These are phyloP conservation scores for Strigops habroptila DNA, from an alignment of 2,113 vertebrate species.

Conservation along the genomic window DNA sequence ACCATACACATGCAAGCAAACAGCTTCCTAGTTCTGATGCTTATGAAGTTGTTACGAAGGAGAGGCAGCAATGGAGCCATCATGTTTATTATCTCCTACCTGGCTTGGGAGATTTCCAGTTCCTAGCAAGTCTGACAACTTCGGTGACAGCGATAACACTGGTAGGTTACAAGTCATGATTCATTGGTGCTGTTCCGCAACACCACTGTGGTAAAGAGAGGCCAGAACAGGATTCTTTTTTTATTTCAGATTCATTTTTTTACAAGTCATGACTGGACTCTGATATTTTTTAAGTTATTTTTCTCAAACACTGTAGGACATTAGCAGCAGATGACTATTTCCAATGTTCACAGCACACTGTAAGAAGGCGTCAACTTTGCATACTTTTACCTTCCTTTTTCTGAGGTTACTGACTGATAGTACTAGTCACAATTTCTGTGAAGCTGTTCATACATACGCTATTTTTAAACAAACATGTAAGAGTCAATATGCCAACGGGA, in stretches of 20 bases:
- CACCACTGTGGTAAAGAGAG: background rate
- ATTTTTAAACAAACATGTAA: background rate
- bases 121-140: background rate
- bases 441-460: background rate
- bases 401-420: background rate
- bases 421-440: background rate
- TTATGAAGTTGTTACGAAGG: background rate
- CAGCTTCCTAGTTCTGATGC: background rate
- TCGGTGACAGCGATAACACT: background rate
- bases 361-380: background rate
- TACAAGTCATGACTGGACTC: background rate
- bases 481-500: background rate
- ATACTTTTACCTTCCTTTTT: background rate
- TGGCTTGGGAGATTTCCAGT: background rate
- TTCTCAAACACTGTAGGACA: background rate
- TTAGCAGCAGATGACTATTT: background rate
- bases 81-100: background rate
- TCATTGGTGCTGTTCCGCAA: background rate
- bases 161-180: background rate
- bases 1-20: background rate
- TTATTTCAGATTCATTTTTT: background rate
- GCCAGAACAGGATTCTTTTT: background rate
- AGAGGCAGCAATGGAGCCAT: background rate
- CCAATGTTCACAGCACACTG: background rate
- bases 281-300: background rate